Conservation (phyloP, 2,888 invertebrate species). For the Acleris sparsana region DNA sequence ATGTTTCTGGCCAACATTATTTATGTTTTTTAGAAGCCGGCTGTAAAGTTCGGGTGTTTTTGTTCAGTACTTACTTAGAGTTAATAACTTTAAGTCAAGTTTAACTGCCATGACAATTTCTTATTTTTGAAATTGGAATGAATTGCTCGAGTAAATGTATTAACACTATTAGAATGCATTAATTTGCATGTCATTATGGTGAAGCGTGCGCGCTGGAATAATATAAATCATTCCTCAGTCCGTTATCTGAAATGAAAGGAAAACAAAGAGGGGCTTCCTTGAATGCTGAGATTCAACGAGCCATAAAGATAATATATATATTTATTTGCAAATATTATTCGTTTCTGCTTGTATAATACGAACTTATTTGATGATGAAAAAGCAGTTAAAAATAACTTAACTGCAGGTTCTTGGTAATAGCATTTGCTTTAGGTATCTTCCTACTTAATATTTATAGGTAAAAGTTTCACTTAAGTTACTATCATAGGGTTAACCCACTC, state of each 20-base stretch:
- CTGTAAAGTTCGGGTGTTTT: neutral
- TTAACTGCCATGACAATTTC: no score
- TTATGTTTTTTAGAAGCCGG: conserved; percentile 2
- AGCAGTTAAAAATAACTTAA: neutral
- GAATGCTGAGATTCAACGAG: neutral
- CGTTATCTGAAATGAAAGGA: conserved; percentile 26
- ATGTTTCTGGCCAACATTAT: conserved; percentile 27
- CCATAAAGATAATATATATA: neutral
- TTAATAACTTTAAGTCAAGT: no score
- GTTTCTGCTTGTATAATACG: neutral
- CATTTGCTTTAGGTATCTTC: no score
- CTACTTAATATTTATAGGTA: no score
- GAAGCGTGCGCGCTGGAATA: conserved; percentile 11
- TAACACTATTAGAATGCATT: neutral
- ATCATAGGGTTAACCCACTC: no score
- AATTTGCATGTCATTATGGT: neutral
- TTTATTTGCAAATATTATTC: conserved; percentile 2
- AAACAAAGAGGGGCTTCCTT: conserved; percentile 22
- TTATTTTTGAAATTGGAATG: no score
- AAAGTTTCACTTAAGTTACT: no score
- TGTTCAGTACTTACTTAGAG: no score
- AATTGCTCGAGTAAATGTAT: no score
- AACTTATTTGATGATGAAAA: neutral
- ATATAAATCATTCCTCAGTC: conserved; percentile 26
- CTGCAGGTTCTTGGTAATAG: no score